Percentiles rank a stretch among this genome's conserved stretches.
Evolutionary conservation across 2,888 invertebrate species (phyloP).

Genomic region (Heliconius cydno): DNA sequence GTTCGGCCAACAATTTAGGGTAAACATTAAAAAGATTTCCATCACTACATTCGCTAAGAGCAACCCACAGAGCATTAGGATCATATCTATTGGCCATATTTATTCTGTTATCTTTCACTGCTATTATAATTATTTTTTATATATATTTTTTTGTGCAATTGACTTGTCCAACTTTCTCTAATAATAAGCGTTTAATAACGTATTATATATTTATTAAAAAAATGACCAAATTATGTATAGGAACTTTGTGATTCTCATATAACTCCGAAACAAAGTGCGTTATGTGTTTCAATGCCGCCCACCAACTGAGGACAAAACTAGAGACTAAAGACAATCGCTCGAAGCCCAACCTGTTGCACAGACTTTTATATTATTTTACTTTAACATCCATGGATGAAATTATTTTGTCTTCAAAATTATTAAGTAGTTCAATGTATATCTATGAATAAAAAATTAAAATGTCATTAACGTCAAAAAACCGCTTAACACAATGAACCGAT

Average conservation of each 20-base stretch:
- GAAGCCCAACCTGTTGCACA: constrained; percentile 40
- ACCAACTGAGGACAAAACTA: constrained; percentile 37
- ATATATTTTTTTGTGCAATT: neutral
- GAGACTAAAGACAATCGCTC: constrained; percentile 22
- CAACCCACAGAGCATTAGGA: constrained; percentile 79
- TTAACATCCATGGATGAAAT: neutral
- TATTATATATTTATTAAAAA: neutral
- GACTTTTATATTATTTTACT: neutral
- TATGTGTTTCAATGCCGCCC: constrained; percentile 42
- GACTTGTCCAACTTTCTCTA: neutral
- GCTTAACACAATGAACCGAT: neutral
- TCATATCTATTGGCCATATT: constrained; percentile 68
- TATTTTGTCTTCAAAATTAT: neutral
- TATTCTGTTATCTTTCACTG: constrained; percentile 32
- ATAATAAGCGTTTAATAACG: neutral
- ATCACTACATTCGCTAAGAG: constrained; percentile 81
- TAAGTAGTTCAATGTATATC: neutral
- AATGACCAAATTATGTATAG: neutral
- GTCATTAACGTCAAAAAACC: neutral
- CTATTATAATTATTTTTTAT: neutral
- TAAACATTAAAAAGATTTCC: constrained; percentile 86
- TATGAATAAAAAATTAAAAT: constrained; percentile 16
- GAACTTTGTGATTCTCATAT: neutral
- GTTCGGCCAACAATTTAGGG: constrained; percentile 85
- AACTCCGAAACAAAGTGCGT: constrained; percentile 31